Base-by-base conservation (phyloP, 1,140 invertebrate species). In the Zaprionus ornatus region DNA sequence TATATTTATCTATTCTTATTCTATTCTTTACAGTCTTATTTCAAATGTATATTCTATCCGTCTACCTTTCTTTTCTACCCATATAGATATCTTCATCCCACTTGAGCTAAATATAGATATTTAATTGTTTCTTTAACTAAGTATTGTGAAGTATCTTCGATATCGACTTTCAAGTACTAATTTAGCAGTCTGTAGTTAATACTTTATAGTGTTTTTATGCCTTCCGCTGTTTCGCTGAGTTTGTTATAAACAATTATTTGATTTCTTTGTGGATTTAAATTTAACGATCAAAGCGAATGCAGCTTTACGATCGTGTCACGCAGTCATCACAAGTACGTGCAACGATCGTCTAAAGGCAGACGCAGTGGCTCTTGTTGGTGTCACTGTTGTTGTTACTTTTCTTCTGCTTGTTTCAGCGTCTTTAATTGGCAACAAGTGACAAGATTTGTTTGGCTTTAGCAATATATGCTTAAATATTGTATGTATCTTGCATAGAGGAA, bases 391-490 rank as follows among this genome's bases (percentile, higher is more conserved):
- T 40, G n/a, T 66, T 56, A 56, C 23, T 57, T 21, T 69, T 65
- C 50, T 60, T 42, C 15, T 45, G 2, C 15, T 45, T 50, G 19
- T 50, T 50, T 21, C 15, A 1, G 42, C 48, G 10, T 25, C 74
- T 80, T 83, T 83, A 87, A 88, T 87, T 87, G 83, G 83, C 83
- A 80, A 80, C 74, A 87, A 87, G 84, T 83, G 80, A 88, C 84
- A 80, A 80, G 84, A 80, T 82, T 77, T 79, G 29, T 55, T 55
- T 40, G n/a, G 13, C 17, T 63, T 74, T 62, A 45, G 56, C 66
- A 48, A 60, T 81, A 64, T 64, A 64, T 64, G 74, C 62, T 76
- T 74, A 52, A 59, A 57, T 63, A n/a, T n/a, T n/a, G n/a, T n/a
- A 19, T 29, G 35, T 13, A 60, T 10, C 13, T n/a, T 42, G 48